phyloP scores from a whole-genome alignment of 2,888 invertebrate species.

The Trissoscelio sp. region DNA sequence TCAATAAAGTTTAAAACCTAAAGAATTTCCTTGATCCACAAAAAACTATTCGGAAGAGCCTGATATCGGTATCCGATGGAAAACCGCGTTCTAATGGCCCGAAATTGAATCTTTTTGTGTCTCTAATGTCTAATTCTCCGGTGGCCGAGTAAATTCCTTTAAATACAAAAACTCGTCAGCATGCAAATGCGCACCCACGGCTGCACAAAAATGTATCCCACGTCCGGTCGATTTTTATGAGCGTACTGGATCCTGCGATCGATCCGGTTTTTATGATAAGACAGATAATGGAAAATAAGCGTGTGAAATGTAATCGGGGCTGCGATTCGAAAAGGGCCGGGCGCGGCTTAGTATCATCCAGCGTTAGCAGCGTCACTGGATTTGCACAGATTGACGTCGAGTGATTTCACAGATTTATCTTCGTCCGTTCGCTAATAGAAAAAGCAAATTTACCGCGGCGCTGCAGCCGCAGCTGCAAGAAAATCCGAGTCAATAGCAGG shows the following conservation, averaged over 20 bases:
- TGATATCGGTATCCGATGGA: not conserved
- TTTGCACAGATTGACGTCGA: slow-evolving; percentile 69
- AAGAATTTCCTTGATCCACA: too few relatives aligned
- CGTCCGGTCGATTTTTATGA: not conserved
- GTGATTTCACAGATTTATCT: slow-evolving; percentile 74
- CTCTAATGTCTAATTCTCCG: slow-evolving; percentile 25
- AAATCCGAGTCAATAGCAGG: slow-evolving; percentile 73
- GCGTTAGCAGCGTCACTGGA: slow-evolving; percentile 44
- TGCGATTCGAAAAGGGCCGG: slow-evolving; percentile 33
- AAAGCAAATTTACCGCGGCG: slow-evolving; percentile 75
- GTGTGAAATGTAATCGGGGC: slow-evolving; percentile 55
- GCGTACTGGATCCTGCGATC: slow-evolving; percentile 13
- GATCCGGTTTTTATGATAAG: slow-evolving; percentile 37
- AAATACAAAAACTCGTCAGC: slow-evolving; percentile 44
- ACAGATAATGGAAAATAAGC: slow-evolving; percentile 56
- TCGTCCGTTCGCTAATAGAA: slow-evolving; percentile 73
- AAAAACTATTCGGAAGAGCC: too few relatives aligned
- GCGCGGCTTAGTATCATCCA: slow-evolving; percentile 45
- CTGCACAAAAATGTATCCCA: not conserved
- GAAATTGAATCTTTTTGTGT: too few relatives aligned
- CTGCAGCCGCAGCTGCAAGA: slow-evolving; percentile 67
- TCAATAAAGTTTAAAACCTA: too few relatives aligned
- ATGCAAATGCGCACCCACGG: slow-evolving; percentile 34
- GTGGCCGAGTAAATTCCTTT: slow-evolving; percentile 6
- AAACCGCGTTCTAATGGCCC: too few relatives aligned